Conservation (phyloP, 2,888 invertebrate genomes). For the Cactoblastis cactorum region DNA sequence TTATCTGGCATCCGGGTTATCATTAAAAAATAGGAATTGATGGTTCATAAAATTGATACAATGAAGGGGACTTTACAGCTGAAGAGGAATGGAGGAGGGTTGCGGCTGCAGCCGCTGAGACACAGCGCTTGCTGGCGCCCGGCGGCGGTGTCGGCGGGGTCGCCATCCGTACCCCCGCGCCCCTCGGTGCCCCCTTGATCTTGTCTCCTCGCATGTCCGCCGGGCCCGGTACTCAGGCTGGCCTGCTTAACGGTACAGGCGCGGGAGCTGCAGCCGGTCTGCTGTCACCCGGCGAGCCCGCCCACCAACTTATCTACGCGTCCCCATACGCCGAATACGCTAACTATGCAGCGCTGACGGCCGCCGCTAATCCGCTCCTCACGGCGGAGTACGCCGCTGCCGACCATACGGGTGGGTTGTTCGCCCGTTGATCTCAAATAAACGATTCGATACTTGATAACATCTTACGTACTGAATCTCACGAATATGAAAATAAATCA, state of each 20-base stretch:
- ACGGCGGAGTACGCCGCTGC: conserved; percentile 88
- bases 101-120: conserved; percentile 89
- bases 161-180: conserved; percentile 83
- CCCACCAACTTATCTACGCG: conserved; percentile 93
- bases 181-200: conserved; percentile 94
- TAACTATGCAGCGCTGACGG: conserved; percentile 92
- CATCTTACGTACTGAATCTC: conserved; percentile 18
- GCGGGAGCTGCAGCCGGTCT: conserved; percentile 63
- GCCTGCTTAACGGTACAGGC: conserved; percentile 77
- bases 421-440: conserved; percentile 72
- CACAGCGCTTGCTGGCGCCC: conserved; percentile 85
- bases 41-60: conserved; percentile 63
- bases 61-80: conserved; percentile 78
- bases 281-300: conserved; percentile 81
- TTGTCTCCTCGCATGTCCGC: conserved; percentile 94
- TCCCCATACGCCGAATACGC: conserved; percentile 91
- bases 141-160: conserved; percentile 78
- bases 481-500: not conserved
- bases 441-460: conserved; percentile 44
- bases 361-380: conserved; percentile 88
- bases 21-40: not conserved
- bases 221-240: conserved; percentile 86
- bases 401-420: conserved; percentile 96
- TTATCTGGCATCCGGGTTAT: not conserved
- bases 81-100: conserved; percentile 93